phyloP scores from a whole-genome alignment of 37 sponge, comb jelly and placozoan species.

The Tethya wilhelma region DNA sequence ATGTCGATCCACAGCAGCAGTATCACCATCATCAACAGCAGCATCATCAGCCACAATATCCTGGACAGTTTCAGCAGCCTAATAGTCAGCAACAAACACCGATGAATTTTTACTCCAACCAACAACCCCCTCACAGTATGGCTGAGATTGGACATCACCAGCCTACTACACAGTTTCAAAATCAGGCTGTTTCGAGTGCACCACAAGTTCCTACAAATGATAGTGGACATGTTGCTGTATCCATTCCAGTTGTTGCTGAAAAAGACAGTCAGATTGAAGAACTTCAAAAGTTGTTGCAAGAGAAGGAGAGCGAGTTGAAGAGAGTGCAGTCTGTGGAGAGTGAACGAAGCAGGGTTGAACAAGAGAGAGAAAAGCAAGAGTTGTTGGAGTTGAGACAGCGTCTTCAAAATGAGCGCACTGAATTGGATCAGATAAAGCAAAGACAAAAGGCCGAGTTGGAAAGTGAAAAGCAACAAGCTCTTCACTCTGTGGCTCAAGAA shows the following conservation, averaged over 20 bases:
- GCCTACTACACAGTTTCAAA: too few species aligned
- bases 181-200: too few species aligned
- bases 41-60: not conserved
- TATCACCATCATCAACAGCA: conserved; percentile 6
- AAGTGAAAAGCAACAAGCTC: not conserved
- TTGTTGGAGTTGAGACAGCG: not conserved
- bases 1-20: not conserved
- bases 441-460: conserved; percentile 7
- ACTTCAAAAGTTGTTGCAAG: too few species aligned
- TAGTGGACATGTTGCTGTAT: too few species aligned
- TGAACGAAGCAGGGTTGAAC: not conserved
- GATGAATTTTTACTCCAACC: too few species aligned
- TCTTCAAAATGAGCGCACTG: not conserved
- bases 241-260: too few species aligned
- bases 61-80: conserved; percentile 1
- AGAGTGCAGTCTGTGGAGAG: not conserved
- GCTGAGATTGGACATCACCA: too few species aligned
- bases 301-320: not conserved
- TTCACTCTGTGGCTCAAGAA: not conserved
- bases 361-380: conserved; percentile 13
- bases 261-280: too few species aligned
- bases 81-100: not conserved
- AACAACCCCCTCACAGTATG: too few species aligned
- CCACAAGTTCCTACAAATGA: too few species aligned
- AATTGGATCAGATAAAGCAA: conserved; percentile 12